phyloP scores from a whole-genome alignment of 1,140 invertebrate genomes.

The Pollicipes pollicipes region DNA sequence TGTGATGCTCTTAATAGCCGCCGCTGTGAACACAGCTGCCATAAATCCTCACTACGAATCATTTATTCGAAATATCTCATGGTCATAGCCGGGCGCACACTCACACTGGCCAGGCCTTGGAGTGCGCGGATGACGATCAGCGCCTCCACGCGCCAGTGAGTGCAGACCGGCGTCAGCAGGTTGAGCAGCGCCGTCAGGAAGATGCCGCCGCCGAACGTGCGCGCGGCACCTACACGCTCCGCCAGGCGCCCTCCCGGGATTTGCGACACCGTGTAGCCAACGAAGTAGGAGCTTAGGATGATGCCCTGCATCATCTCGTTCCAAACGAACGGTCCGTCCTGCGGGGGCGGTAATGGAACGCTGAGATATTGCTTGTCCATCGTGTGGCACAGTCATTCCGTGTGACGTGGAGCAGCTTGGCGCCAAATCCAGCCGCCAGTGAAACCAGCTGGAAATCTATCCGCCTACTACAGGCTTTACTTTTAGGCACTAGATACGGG shows the following conservation, averaged over 20 bases:
- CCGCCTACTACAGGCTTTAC: too few species aligned
- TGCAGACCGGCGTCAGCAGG: conserved; percentile 48
- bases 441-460: too few species aligned
- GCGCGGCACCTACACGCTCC: conserved; percentile 59
- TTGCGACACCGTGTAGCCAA: conserved; percentile 31
- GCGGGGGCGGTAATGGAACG: background rate
- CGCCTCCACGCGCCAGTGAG: background rate
- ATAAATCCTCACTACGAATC: too few species aligned
- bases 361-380: background rate
- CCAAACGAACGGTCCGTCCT: conserved; percentile 26
- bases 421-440: too few species aligned
- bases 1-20: too few species aligned
- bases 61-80: too few species aligned
- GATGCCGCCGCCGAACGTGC: conserved; percentile 64
- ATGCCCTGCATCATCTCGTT: conserved; percentile 23
- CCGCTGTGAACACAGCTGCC: too few species aligned
- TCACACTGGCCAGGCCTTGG: background rate
- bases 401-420: too few species aligned
- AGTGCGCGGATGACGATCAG: background rate
- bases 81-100: too few species aligned
- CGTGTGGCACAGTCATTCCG: too few species aligned
- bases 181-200: conserved; percentile 60
- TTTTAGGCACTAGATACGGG: too few species aligned
- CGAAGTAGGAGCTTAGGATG: conserved; percentile 19
- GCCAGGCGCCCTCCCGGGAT: conserved; percentile 59